A percentile compares a stretch with the other conserved stretches of the same genome.
Conservation (phyloP, 2,113 vertebrate genomes). For the Pygoscelis adeliae region DNA sequence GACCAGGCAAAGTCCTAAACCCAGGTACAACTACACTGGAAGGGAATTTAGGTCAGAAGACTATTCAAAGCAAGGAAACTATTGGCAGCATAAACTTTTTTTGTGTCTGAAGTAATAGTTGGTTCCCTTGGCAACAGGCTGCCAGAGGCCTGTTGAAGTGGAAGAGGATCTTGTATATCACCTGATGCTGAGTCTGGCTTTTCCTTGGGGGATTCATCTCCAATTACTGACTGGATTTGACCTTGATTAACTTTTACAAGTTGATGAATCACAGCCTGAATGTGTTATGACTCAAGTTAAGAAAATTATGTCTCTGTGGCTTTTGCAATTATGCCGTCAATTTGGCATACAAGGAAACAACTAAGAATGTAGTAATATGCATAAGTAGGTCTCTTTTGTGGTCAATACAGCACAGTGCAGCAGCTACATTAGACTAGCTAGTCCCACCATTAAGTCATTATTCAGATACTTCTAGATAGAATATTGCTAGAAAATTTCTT, state of each 20-base stretch:
- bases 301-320: constrained; percentile 44
- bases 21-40: background rate
- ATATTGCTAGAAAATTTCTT: background rate
- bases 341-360: background rate
- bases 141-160: background rate
- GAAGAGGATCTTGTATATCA: background rate
- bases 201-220: constrained; percentile 18
- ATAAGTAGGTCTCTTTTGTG: background rate
- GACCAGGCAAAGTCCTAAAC: background rate
- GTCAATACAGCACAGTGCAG: background rate
- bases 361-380: background rate
- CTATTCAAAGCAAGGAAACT: background rate
- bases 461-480: background rate
- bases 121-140: constrained; percentile 25
- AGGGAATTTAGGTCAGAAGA: background rate
- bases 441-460: background rate
- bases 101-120: background rate
- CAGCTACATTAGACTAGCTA: background rate
- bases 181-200: background rate
- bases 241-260: constrained; percentile 58
- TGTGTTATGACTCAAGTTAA: constrained; percentile 52
- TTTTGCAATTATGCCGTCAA: constrained; percentile 57
- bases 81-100: background rate
- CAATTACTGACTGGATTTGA: constrained; percentile 46
- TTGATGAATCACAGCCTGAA: constrained; percentile 40